phyloP scores from a whole-genome alignment of 1,140 invertebrate species.

The Cotesia glomerata region DNA sequence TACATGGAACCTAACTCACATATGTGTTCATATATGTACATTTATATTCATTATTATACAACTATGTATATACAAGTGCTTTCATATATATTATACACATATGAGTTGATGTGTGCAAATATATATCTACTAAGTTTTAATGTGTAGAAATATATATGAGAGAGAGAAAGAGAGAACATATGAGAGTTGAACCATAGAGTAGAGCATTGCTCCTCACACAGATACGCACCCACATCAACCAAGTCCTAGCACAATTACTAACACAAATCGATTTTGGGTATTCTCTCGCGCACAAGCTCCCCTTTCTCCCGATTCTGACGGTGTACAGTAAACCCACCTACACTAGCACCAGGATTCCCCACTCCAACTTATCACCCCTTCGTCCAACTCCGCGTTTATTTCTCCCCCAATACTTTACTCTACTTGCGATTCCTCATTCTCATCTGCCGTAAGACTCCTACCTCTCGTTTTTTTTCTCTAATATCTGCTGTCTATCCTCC shows the following conservation, averaged over 20 bases:
- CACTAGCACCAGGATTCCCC: neutral
- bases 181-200: neutral
- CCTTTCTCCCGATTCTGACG: neutral
- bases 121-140: neutral
- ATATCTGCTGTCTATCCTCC: neutral
- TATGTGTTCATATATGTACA: neutral
- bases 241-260: constrained; percentile 5
- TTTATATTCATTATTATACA: neutral
- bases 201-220: constrained; percentile 47
- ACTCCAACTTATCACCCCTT: neutral
- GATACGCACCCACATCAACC: constrained; percentile 13
- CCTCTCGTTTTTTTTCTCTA: neutral
- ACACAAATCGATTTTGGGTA: constrained; percentile 12
- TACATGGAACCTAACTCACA: neutral
- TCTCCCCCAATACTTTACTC: constrained; percentile 19
- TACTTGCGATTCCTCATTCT: constrained; percentile 11
- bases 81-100: neutral
- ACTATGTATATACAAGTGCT: neutral
- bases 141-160: neutral
- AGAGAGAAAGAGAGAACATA: neutral
- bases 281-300: constrained; percentile 3
- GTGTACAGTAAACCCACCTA: neutral
- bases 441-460: neutral
- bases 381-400: constrained; percentile 26
- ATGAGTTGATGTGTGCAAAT: neutral